Evolutionary conservation across 2,888 invertebrate genomes (phyloP), one percentile per base, ranked within the genome.

Genomic region (Cyaniris semiargus): DNA sequence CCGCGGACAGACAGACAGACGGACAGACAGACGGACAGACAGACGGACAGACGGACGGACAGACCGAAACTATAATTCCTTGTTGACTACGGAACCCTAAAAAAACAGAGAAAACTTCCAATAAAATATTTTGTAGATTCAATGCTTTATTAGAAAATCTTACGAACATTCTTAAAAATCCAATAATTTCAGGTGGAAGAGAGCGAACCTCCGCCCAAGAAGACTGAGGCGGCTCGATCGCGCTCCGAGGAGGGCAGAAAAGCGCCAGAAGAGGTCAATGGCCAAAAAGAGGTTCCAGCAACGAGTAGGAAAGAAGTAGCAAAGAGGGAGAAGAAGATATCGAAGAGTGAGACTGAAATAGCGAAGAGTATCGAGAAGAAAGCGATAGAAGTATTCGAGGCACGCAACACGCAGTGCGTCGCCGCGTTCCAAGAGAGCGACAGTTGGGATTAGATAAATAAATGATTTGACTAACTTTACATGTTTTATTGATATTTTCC

Each of bases 341-440:
- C 85, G 7, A 82, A 86, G 74, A 76, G 77, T 15, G 82, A 80
- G 44, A 79, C 34, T n/a, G 81, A 78, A 38, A 81, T 79, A 75
- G 80, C 80, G 15, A 80, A 77, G 56, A 79, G 80, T 56, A 79
- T 56, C 80, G 76, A 83, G 79, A 80, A 78, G 80, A 76, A 81
- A 78, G 79, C 84, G 7, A 82, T 86, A 72, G 85, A 87, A 1
- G 85, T 78, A 80, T 90, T 90, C 78, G 89, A 90, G 75, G 82
- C 84, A 79, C 84, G 84, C 31, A 87, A 86, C 79, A 81, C 85
- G 60, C 84, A 85, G 60, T 87, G 90, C 80, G 91, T 91, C 74
- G 76, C 86, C 4, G 90, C 89, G 80, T 93, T 93, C 83, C 89
- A 90, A 82, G 93, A 93, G 83, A 93, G 91, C 80, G 91, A 92